Evolutionary conservation across 1,140 invertebrate genomes (phyloP), one percentile per base, ranked within the genome.

Genomic region (Drosophila lowei): DNA sequence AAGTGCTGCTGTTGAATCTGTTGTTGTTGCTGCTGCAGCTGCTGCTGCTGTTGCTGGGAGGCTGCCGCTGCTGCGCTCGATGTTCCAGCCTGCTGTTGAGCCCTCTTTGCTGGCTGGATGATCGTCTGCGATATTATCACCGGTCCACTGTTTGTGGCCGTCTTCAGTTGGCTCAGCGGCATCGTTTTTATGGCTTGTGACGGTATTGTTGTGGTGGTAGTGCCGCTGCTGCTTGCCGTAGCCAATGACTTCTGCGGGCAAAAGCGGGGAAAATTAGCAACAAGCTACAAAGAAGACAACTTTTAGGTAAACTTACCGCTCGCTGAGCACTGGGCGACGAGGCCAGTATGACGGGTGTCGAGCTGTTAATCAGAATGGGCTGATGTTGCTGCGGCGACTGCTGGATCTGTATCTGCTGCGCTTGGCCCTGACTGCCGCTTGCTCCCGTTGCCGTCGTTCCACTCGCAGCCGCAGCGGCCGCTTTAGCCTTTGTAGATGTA

Each of bases 121-220:
- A 91, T 90, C 50, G 90, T 91, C 49, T 90, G 89, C 8, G 90
- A 91, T 49, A 91, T 90, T 15, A 90, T 90, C 16, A 90, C 83
- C 9, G 90, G 90, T 0, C 89, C 89, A 54, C 90, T 90, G 57
- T 88, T 90, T 11, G 90, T 76, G 3, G 90, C 88, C 47, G 77
- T 80, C 57, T 91, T 91, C 4, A 91, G 38, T 49, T 91, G 85
- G 62, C 85, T 89, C n/a, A 91, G 25, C 34, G 85, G 90, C 89
- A 91, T 90, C n/a, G 77, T 86, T 52, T 89, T 90, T 42, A 91
- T 91, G 34, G 85, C 86, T 41, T 88, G 83, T 23, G 90, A 84
- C 15, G 80, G 81, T 76, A 89, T 88, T 25, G 80, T 84, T 15
- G 90, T 89, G 18, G 88, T 77, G 18, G 84, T 72, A 11, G 63